These are phyloP conservation scores for Subanguina moxae DNA, from an alignment of 1,140 invertebrate species.

Conservation along the genomic window DNA sequence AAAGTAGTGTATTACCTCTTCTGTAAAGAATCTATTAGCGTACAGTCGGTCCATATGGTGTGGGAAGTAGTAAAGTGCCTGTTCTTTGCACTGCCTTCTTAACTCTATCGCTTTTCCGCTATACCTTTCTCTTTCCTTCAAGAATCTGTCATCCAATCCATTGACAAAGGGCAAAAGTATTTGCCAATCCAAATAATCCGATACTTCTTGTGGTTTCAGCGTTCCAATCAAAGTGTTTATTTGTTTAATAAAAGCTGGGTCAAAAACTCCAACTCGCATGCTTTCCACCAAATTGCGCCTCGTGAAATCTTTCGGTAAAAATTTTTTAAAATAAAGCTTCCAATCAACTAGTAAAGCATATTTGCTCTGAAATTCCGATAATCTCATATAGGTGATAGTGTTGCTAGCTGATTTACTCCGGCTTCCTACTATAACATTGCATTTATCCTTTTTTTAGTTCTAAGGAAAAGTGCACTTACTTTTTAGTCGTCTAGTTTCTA, in stretches of 20 bases:
- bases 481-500: not conserved
- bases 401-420: not conserved
- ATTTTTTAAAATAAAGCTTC: not conserved
- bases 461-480: not conserved
- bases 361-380: not conserved
- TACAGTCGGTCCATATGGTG: not conserved
- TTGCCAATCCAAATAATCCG: conserved; percentile 4
- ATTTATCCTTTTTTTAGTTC: no score
- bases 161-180: not conserved
- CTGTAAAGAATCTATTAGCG: not conserved
- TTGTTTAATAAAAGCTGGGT: not conserved
- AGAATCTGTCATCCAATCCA: not conserved
- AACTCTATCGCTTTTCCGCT: not conserved
- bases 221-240: not conserved
- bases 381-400: not conserved
- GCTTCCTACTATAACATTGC: not conserved
- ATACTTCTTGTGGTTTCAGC: not conserved
- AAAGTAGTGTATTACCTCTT: not conserved
- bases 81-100: not conserved
- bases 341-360: not conserved
- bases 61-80: not conserved
- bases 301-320: not conserved
- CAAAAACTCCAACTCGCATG: not conserved
- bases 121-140: not conserved
- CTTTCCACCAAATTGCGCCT: not conserved